Percentiles rank a stretch among this genome's conserved stretches.
These are phyloP conservation scores for Acropora tenuis DNA, from an alignment of 64 coral and sea anemone species.

Conservation along the genomic window DNA sequence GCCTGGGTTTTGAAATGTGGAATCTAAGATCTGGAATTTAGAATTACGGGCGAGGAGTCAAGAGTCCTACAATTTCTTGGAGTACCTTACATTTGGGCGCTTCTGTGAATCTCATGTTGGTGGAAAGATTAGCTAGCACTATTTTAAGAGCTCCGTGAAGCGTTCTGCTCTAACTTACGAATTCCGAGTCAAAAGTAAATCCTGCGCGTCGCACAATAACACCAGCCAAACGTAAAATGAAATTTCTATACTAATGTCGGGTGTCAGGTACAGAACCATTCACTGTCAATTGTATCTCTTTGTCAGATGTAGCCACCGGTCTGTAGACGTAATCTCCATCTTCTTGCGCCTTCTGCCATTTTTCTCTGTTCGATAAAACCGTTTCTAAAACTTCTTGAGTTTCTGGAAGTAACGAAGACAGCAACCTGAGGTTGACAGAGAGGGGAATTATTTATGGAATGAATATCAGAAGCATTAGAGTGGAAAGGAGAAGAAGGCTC, in stretches of 20 bases:
- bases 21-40: no score
- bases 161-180: no score
- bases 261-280: neutral
- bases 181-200: no score
- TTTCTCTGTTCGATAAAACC: constrained; percentile 53
- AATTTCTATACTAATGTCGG: neutral
- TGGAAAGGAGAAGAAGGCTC: neutral
- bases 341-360: constrained; percentile 58
- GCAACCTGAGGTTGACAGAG: neutral
- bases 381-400: constrained; percentile 49
- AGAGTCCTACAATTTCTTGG: no score
- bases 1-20: no score
- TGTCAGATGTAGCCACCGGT: constrained; percentile 26
- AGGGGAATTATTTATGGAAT: neutral
- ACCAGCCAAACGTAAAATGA: neutral
- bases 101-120: no score
- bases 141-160: no score
- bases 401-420: constrained; percentile 51
- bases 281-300: neutral
- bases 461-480: neutral
- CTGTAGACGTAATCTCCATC: constrained; percentile 58
- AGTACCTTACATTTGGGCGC: no score
- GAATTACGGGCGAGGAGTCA: no score
- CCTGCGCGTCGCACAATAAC: neutral
- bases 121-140: no score